Evolutionary conservation across 2,888 invertebrate species (phyloP).

Genomic region (Mantis religiosa): DNA sequence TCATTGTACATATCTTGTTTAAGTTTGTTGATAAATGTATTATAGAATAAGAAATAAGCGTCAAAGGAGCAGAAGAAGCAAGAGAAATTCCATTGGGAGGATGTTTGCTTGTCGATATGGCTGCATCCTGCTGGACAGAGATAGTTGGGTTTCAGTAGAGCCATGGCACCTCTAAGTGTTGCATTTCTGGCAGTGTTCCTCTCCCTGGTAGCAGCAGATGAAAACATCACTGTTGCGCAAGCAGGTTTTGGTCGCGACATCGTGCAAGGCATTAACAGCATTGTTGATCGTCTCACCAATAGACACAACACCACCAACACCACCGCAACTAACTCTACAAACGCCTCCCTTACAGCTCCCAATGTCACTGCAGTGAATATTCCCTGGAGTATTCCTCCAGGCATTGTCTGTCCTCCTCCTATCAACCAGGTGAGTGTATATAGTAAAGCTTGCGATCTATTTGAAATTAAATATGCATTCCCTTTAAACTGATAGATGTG

Average conservation of each 20-base stretch:
- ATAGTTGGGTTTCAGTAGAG: neutral
- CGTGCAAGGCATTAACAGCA: neutral
- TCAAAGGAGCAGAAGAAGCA: neutral
- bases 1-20: too few relatives aligned
- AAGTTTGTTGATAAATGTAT: too few relatives aligned
- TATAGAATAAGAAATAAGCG: too few relatives aligned
- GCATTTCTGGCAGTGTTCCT: neutral
- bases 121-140: neutral
- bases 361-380: too few relatives aligned
- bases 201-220: neutral
- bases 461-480: too few relatives aligned
- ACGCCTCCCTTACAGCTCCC: neutral
- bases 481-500: too few relatives aligned
- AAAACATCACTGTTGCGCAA: neutral
- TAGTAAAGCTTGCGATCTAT: too few relatives aligned
- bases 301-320: neutral
- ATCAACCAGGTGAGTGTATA: neutral
- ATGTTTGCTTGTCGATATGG: neutral
- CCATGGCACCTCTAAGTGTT: neutral
- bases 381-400: neutral
- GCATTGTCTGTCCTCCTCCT: constrained; percentile 1
- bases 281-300: neutral
- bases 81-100: neutral
- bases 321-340: neutral
- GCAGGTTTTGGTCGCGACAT: neutral